Base-by-base conservation (phyloP, 2,113 vertebrate genomes). In the Raphicerus campestris region DNA sequence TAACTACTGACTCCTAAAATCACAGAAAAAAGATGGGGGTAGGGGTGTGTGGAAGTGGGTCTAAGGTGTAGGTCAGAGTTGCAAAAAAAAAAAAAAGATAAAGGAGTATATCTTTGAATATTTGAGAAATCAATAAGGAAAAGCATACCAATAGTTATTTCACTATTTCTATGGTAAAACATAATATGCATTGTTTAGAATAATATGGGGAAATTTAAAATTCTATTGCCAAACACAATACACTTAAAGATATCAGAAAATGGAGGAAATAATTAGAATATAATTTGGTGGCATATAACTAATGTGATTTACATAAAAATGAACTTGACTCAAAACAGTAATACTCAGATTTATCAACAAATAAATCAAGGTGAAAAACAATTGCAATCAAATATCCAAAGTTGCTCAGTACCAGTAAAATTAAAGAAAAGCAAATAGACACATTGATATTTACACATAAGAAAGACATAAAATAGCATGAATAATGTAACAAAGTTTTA, bases 321-420 rank as follows among this genome's bases (percentile, higher is more conserved):
- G 24, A 85, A 75, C 60, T 5, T 82, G n/a, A 51, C 51, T 88
- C 60, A 56, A 10, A 83, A 91, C 10, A 96, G 61, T 82, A n/a
- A 84, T 93, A 39, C 70, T 93, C 56, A 66, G 10, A 85, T 92
- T 89, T 96, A 88, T 96, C 45, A 89, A 93, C 10, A 61, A 73
- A 55, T 73, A 28, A 47, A 55, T 89, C 24, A 60, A 80, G 10
- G 24, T 80, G 51, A 84, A 49, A 78, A 94, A 88, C 61, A 83
- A 73, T 81, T 85, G 14, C 35, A 93, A 83, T 92, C 60, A 87
- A 84, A n/a, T 35, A 89, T 92, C 10, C 30, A 94, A 45, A 94
- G 11, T 85, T 96, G 22, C 78, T 94, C 19, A 81, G 45, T 13
- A 78, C 35, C 35, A 92, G 35, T 91, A 35, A 66, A 88, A 83